Percentiles rank a stretch among this genome's conserved stretches.
Conservation (phyloP, 2,113 vertebrate genomes). For the Bambusicola thoracicus region DNA sequence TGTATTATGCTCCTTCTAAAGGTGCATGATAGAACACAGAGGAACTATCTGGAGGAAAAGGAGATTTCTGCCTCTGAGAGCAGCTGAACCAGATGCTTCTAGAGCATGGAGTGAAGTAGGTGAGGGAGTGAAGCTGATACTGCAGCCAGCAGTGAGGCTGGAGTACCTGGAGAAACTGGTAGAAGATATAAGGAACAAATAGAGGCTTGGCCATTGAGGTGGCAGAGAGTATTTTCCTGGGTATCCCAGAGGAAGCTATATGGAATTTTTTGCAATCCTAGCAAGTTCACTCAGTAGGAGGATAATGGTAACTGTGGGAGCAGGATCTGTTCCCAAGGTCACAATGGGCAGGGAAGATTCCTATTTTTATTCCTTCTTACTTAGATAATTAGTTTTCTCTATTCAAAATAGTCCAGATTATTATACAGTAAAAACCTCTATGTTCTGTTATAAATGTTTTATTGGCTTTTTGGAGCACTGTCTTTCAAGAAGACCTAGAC, state of each 20-base stretch:
- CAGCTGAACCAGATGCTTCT: background rate
- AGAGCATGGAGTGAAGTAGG: background rate
- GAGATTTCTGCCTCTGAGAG: background rate
- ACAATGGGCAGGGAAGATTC: background rate
- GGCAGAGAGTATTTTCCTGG: background rate
- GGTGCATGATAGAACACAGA: background rate
- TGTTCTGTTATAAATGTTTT: conserved; percentile 44
- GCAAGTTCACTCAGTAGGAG: background rate
- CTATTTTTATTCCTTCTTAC: conserved; percentile 10
- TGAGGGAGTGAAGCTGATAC: background rate
- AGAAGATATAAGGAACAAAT: background rate
- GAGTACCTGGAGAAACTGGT: background rate
- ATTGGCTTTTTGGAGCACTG: conserved; percentile 36
- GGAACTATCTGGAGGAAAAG: background rate
- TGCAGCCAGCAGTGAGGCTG: too few relatives aligned
- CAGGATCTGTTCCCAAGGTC: background rate
- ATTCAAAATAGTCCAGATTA: conserved; percentile 22
- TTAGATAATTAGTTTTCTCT: conserved; percentile 5
- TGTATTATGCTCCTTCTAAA: background rate
- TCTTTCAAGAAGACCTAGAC: background rate
- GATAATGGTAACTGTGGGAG: background rate
- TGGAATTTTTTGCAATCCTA: background rate
- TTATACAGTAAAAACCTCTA: background rate
- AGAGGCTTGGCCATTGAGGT: background rate
- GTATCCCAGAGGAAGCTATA: background rate